Base-by-base conservation (phyloP, 2,888 invertebrate species). In the Myopa testacea region DNA sequence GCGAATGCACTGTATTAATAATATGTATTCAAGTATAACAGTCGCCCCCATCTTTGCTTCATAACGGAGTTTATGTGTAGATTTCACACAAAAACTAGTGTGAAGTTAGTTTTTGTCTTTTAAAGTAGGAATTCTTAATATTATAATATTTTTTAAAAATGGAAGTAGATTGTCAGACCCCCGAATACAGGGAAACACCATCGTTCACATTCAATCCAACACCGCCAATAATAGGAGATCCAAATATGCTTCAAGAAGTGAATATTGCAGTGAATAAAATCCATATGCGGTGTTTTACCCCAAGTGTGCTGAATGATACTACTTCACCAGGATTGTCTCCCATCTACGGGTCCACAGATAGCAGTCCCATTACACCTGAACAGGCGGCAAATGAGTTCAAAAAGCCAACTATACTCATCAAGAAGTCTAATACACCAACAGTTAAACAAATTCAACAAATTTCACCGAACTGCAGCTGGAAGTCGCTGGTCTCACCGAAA, bases 261-360 rank as follows among this genome's bases (percentile, higher is more conserved):
- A 58, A 80, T 16, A 78, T 85, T 0, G 80, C 77, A 14, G 84
- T 85, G 50, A 86, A 82, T 70, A 81, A 78, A 50, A 70, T 81
- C 10, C 81, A 81, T 74, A 76, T 82, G 60, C 83, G 86, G 38
- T 85, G 86, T 55, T 85, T 81, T 16, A 85, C 85, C 26, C 85
- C 85, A 2, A 82, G 77, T 68, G 77, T 75, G 12, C 74, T n/a
- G 40, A 71, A n/a, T 4, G 80, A 80, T n/a, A 78, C 83, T n/a
- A 81, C 82, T 7, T 86, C 87, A 8, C 86, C 86, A 0, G 85
- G 86, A 14, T 80, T 86, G 26, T 87, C 86, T n/a, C 86, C 86
- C 0, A 87, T 87, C 37, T 82, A 73, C 77, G 50, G 45, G 10
- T 37, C 12, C 50, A 55, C 16, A 16, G 40, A 37, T n/a, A 71